Base-by-base conservation (phyloP, 2,797 vertebrate genomes). In the Chloroceryle amazona region DNA sequence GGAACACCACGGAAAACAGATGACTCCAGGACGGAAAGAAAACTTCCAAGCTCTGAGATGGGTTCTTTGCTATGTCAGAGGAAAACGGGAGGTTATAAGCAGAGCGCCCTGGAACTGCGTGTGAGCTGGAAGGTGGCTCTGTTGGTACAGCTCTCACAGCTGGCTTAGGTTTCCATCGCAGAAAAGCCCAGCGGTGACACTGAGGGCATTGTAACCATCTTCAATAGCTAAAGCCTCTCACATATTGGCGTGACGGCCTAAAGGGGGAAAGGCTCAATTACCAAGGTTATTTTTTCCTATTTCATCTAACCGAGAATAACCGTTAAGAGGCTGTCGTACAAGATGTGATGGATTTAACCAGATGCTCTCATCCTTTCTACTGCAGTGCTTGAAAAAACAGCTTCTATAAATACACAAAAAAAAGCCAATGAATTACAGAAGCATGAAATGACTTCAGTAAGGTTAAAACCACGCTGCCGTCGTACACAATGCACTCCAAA, bases 311-410 rank as follows among this genome's bases (percentile, higher is more conserved):
- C 21, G 65, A 86, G 73, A 89, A 92, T 91, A 96, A 73, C 58
- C 10, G 1, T 93, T 97, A 93, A 74, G 79, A 96, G 78, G 92
- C 33, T 84, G 71, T 66, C 78, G 80, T 52, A 73, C 81, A n/a
- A 81, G 81, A 91, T n/a, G 75, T 93, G 96, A 95, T 92, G 42
- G 96, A 97, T 94, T 95, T 96, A 88, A 90, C 95, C 98, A 98
- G 97, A 96, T 97, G 96, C 91, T 95, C 87, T 89, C 91, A 75
- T 88, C 94, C 16, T 76, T 97, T 70, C 96, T 95, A 67, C 87
- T 90, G 97, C 96, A 78, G 85, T 11, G 89, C 92, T 66, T 89
- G 86, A 91, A 96, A 97, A 94, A 96, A 89, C 6, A 87, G 44
- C 86, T 94, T 96, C 85, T 92, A 95, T 98, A 98, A 96, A 96